phyloP scores from a whole-genome alignment of 2,888 invertebrate species.

The Heliothis peltigera region DNA sequence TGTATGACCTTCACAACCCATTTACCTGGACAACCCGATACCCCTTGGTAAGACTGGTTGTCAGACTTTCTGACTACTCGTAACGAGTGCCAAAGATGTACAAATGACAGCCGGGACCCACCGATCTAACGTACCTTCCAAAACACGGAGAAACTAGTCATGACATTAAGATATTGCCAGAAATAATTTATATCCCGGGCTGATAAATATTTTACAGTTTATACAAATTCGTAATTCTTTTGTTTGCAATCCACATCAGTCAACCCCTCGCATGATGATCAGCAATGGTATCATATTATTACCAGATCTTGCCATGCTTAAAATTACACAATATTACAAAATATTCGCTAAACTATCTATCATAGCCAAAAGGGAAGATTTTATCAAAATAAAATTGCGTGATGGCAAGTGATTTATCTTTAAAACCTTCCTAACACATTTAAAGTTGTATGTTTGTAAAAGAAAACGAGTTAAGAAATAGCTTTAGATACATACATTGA shows the following conservation, averaged over 20 bases:
- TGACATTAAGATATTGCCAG: too few relatives aligned
- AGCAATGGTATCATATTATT: background rate
- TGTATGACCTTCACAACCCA: too few relatives aligned
- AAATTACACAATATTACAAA: background rate
- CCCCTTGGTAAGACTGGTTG: too few relatives aligned
- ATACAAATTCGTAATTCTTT: conserved; percentile 4
- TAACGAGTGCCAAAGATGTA: background rate
- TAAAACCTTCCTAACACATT: background rate
- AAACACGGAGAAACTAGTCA: too few relatives aligned
- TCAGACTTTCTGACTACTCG: too few relatives aligned
- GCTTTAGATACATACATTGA: conserved; percentile 22
- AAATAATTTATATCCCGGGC: too few relatives aligned
- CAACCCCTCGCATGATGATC: too few relatives aligned
- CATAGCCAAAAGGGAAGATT: conserved; percentile 9
- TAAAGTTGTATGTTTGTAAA: conserved; percentile 11
- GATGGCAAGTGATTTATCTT: conserved; percentile 15
- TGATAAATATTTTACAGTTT: background rate
- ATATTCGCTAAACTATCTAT: conserved; percentile 8
- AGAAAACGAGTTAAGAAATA: conserved; percentile 20
- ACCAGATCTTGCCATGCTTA: background rate
- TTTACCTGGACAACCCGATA: too few relatives aligned
- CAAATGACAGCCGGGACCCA: too few relatives aligned
- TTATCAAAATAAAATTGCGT: conserved; percentile 29
- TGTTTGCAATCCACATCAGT: too few relatives aligned
- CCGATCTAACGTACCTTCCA: too few relatives aligned